phyloP scores from a whole-genome alignment of 1,140 invertebrate species.

The Anastrepha ludens region DNA sequence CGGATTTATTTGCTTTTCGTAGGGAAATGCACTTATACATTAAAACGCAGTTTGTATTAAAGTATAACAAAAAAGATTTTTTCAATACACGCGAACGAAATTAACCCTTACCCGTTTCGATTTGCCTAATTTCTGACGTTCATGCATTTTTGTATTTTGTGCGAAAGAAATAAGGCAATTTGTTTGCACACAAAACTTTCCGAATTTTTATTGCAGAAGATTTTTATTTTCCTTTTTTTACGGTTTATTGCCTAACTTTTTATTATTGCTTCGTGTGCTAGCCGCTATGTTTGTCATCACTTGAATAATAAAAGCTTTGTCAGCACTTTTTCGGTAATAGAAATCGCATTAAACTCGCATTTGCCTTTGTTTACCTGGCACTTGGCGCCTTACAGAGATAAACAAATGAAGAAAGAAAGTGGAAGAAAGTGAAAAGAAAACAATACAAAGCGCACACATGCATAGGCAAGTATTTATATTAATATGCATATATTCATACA shows the following conservation, averaged over 20 bases:
- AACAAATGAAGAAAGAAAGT: background rate
- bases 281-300: background rate
- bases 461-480: too few species aligned
- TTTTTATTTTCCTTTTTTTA: background rate
- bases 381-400: background rate
- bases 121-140: too few species aligned
- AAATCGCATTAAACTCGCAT: slow-evolving; percentile 47
- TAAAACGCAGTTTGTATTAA: too few species aligned
- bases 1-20: too few species aligned
- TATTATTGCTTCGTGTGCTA: background rate
- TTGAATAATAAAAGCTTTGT: background rate
- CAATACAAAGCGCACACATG: too few species aligned
- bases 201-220: background rate
- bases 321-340: slow-evolving; percentile 39
- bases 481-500: too few species aligned
- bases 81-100: too few species aligned
- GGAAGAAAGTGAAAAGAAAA: background rate
- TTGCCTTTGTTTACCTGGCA: slow-evolving; percentile 27
- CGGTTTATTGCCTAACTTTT: background rate
- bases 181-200: background rate
- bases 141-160: background rate
- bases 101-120: too few species aligned
- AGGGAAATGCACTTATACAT: too few species aligned
- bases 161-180: background rate
- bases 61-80: too few species aligned